Conservation (phyloP, 53 echinoderm and acorn worm species). For the Temnopleurus reevesii region DNA sequence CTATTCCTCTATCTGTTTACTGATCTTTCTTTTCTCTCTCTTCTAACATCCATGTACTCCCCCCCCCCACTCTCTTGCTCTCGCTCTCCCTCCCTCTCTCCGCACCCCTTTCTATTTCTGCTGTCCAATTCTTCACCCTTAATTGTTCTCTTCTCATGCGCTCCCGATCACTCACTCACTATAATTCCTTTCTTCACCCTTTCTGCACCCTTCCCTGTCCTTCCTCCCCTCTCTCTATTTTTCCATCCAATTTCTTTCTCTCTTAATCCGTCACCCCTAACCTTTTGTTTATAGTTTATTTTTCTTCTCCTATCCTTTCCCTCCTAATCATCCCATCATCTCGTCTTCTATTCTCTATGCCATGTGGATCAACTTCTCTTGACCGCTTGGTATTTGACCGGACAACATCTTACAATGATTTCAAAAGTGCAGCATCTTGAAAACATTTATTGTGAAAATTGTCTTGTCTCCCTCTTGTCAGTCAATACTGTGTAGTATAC, state of each 20-base stretch:
- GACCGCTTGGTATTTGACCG: background rate
- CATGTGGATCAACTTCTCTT: background rate
- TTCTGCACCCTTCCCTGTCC: background rate
- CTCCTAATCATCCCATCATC: too few relatives aligned
- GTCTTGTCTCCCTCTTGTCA: background rate
- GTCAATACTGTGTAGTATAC: background rate
- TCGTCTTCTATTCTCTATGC: too few relatives aligned
- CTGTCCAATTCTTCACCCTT: too few relatives aligned
- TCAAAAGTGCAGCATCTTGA: background rate
- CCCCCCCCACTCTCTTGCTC: background rate
- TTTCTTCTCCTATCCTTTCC: too few relatives aligned
- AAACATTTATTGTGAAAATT: constrained; percentile 18
- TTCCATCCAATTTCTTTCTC: too few relatives aligned
- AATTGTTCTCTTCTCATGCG: too few relatives aligned
- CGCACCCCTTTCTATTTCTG: too few relatives aligned
- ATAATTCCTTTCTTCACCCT: background rate
- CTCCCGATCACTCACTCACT: background rate
- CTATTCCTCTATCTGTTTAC: too few relatives aligned
- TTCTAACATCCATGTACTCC: background rate
- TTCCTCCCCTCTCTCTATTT: too few relatives aligned
- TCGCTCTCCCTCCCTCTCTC: background rate
- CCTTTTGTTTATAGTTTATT: too few relatives aligned
- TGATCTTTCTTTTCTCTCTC: too few relatives aligned
- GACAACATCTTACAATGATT: background rate
- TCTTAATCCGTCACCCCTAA: too few relatives aligned